Conservation (phyloP, 2,888 invertebrate genomes). For the Caenorhabditis sp. region DNA sequence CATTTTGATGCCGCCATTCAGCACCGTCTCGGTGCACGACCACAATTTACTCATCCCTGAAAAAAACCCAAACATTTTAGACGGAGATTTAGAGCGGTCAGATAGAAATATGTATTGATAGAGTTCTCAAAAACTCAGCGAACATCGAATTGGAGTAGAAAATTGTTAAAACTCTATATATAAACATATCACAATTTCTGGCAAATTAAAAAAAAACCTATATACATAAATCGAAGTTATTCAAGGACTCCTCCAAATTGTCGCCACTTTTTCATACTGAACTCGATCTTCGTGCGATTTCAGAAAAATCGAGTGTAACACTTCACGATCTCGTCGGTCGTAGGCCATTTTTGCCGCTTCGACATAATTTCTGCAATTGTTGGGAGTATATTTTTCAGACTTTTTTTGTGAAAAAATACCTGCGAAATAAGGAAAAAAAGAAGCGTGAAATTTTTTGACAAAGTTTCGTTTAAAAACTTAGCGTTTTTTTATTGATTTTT, state of each 20-base stretch:
- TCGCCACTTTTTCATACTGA: slow-evolving; percentile 22
- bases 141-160: not conserved
- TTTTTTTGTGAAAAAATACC: too few relatives aligned
- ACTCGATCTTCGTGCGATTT: slow-evolving; percentile 43
- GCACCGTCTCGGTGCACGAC: slow-evolving; percentile 45
- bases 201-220: not conserved
- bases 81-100: not conserved
- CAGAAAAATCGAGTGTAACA: slow-evolving; percentile 39
- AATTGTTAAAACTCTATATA: not conserved
- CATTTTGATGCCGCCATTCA: slow-evolving; percentile 44
- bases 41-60: slow-evolving; percentile 31
- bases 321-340: slow-evolving; percentile 43
- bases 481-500: too few relatives aligned
- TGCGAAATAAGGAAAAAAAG: too few relatives aligned
- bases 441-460: too few relatives aligned
- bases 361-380: slow-evolving; percentile 17
- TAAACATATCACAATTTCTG: not conserved
- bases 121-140: too few relatives aligned
- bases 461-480: too few relatives aligned
- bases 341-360: slow-evolving; percentile 54
- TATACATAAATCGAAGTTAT: not conserved
- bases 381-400: not conserved
- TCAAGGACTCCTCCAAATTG: slow-evolving; percentile 8
- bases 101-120: not conserved
- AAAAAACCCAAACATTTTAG: not conserved